Conservation (phyloP, 2,797 vertebrate species). For the Amniataba percoides region DNA sequence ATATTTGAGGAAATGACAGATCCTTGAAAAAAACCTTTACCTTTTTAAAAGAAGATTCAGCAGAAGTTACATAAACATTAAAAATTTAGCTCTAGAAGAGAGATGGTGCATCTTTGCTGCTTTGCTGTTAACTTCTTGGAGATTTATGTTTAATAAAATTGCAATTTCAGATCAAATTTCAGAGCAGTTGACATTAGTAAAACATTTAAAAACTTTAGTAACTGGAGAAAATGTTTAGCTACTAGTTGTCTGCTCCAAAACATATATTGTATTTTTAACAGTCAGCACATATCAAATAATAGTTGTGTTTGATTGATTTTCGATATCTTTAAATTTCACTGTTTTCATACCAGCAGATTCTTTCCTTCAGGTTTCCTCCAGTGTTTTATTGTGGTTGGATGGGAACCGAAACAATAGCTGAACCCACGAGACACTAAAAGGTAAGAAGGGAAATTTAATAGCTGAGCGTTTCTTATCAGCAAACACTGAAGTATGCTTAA, state of each 20-base stretch:
- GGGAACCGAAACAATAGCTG: background rate
- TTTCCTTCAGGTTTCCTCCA: background rate
- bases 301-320: background rate
- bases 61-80: background rate
- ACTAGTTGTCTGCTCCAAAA: too few relatives aligned
- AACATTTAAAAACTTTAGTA: background rate
- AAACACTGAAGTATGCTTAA: background rate
- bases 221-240: background rate
- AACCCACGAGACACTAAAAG: background rate
- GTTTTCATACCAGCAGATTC: background rate
- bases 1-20: background rate
- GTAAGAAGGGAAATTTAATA: background rate
- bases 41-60: background rate
- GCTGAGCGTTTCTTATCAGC: background rate
- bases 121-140: background rate
- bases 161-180: background rate
- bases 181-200: background rate
- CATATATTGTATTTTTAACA: too few relatives aligned
- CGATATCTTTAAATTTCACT: background rate
- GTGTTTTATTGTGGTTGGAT: background rate
- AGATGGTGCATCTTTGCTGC: background rate
- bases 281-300: background rate
- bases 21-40: background rate
- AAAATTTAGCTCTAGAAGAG: background rate
- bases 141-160: background rate